Evolutionary conservation across 2,797 vertebrate genomes (phyloP).

Genomic region (Sphaeramia orbicularis): DNA sequence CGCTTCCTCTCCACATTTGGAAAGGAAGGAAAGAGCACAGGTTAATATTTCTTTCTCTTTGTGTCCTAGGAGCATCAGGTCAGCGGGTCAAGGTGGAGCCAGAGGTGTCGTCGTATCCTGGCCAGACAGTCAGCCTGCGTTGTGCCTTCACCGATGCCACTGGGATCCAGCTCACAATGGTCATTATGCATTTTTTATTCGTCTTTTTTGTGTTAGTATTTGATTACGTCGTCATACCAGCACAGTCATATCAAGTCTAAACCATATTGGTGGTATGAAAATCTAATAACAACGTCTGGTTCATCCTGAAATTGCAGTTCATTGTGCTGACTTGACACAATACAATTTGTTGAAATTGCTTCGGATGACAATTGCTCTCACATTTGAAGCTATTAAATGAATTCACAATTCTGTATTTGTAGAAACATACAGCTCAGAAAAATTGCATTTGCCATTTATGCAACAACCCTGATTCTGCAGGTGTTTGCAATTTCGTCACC

Average conservation of each 20-base stretch:
- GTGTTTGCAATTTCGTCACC: constrained; percentile 1
- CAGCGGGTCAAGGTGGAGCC: constrained; percentile 85
- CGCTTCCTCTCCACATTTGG: constrained; percentile 16
- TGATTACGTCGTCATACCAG: constrained; percentile 35
- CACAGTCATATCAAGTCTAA: constrained; percentile 21
- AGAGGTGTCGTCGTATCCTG: constrained; percentile 86
- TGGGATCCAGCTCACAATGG: constrained; percentile 85
- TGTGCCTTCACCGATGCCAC: constrained; percentile 81
- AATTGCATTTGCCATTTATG: constrained; percentile 22
- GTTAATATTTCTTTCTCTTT: constrained; percentile 42
- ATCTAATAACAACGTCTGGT: constrained; percentile 50
- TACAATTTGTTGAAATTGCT: constrained; percentile 46
- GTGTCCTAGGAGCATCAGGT: constrained; percentile 69
- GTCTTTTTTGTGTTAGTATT: constrained; percentile 21
- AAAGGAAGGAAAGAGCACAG: constrained; percentile 14
- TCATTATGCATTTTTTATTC: constrained; percentile 41
- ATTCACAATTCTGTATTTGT: constrained; percentile 30
- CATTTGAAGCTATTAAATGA: constrained; percentile 19
- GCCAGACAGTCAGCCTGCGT: constrained; percentile 83
- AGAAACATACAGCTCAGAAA: constrained; percentile 16
- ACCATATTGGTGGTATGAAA: constrained; percentile 42
- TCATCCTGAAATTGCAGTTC: constrained; percentile 40
- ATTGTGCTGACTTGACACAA: constrained; percentile 56
- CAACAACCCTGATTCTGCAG: constrained; percentile 9
- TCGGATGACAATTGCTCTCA: constrained; percentile 27